phyloP scores from a whole-genome alignment of 2,888 invertebrate species.

The Fragum sueziense region DNA sequence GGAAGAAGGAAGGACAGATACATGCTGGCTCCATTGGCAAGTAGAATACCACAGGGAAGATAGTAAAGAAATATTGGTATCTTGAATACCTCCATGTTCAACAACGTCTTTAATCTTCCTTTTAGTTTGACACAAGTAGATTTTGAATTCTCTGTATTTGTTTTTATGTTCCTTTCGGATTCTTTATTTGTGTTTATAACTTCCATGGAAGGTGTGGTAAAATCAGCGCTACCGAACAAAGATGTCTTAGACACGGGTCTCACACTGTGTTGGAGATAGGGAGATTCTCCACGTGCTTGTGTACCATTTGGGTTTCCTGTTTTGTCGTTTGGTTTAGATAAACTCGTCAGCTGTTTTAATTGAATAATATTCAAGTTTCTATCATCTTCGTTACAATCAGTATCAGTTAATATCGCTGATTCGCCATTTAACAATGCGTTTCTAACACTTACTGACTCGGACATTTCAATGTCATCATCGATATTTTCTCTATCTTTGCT shows the following conservation, averaged over 20 bases:
- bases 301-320: not conserved
- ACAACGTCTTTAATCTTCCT: not conserved
- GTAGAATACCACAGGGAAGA: conserved; percentile 6
- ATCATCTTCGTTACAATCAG: not conserved
- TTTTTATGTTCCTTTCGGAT: too few species aligned
- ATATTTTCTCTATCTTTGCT: not conserved
- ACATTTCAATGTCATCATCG: too few species aligned
- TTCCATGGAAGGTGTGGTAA: conserved; percentile 28
- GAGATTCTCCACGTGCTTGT: not conserved
- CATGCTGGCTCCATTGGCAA: conserved; percentile 16
- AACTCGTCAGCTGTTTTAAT: not conserved
- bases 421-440: not conserved
- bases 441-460: not conserved
- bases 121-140: not conserved
- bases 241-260: not conserved
- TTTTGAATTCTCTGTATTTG: not conserved
- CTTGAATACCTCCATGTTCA: not conserved
- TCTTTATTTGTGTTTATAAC: conserved; percentile 11
- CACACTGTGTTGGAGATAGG: not conserved
- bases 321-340: not conserved
- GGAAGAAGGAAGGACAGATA: conserved; percentile 50
- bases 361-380: not conserved
- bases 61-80: conserved; percentile 13
- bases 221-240: conserved; percentile 31
- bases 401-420: too few species aligned